Evolutionary conservation across 2,113 vertebrate species (phyloP), one percentile per base, ranked within the genome.

Genomic region (Asarcornis scutulata): DNA sequence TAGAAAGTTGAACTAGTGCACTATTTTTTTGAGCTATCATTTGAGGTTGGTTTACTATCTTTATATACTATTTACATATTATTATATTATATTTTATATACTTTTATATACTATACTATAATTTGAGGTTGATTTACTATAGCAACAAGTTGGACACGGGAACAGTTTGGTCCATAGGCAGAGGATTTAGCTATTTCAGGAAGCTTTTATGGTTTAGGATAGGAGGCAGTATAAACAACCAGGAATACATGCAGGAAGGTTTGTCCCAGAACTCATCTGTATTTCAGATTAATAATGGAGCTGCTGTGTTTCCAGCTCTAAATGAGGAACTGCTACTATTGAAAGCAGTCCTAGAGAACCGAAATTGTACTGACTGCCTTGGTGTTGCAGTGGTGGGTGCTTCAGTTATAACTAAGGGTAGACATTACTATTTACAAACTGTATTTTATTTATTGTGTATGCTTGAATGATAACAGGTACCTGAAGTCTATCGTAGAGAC

Each of bases 401-500:
- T 81, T 77, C 52, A 73, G 31, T 20, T 74, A 12, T 75, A 60
- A 29, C 79, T 38, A 79, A 82, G 58, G 7, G 11, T 17, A 83
- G 29, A 34, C 3, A 6, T 58, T 46, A 11, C 44, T 88, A 53
- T 50, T 83, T 79, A 64, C 25, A 66, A 66, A 60, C 18, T n/a
- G 11, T 60, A 32, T 50, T 79, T 50, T 77, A 78, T 50, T 55
- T 87, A 31, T 23, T 86, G 2, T 71, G 8, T 91, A 2, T 95
- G 34, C 60, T 92, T 95, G 92, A 9, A 87, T 96, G 16, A 83
- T 63, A 83, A 91, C 97, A 99, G 99, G 99, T 99, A 99, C 94
- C 98, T 99, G 91, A 97, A 98, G 88, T 99, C 99, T 9, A 98
- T 99, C 73, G 99, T 99, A 74, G 99, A 99, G 95, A 99, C 99